Evolutionary conservation across 2,888 invertebrate genomes (phyloP), one percentile per base, ranked within the genome.

Genomic region (Tinea pellionella): DNA sequence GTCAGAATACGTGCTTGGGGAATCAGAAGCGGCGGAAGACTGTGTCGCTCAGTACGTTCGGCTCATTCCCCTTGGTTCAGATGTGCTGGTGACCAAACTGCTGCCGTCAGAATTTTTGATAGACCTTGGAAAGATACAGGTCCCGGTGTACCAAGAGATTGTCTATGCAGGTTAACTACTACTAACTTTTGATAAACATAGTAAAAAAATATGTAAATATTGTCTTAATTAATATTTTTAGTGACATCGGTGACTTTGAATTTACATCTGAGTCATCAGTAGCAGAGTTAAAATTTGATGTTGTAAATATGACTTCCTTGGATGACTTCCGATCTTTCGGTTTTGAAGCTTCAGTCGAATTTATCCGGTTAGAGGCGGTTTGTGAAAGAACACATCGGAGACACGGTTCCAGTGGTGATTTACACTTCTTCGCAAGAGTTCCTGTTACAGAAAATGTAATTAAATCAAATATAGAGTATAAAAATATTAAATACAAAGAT

Each of bases 311-410:
- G 97, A 91, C 93, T 63, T 91, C 95, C 0, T 85, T 93, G 15
- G 95, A 96, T 70, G 95, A 97, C 86, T 95, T 95, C 74, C 91
- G 94, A 62, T 92, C 93, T 57, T 90, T 96, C 65, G 93, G 92
- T 71, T 95, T 96, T 76, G 95, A 96, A 75, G 96, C 93, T 6
- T 90, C 91, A 47, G 96, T 94, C 78, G 95, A 95, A 73, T 95
- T 95, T 68, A 89, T 95, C 11, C 90, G 93, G 68, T 85, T 91
- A 55, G 90, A 91, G n/a, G 89, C 90, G 0, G 89, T 89, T 19
- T 95, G 95, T 71, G 89, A 90, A 62, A 90, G 90, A 65, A 91
- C 92, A 56, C 89, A 93, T 65, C 88, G 91, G 65, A 90, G 93
- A 60, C 89, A 89, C 61, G 95, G 95, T 0, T 89, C 94, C 4